Percentiles rank a stretch among this genome's conserved stretches.
phyloP scores from a whole-genome alignment of 2,888 invertebrate genomes.

The Tenodera sinensis region DNA sequence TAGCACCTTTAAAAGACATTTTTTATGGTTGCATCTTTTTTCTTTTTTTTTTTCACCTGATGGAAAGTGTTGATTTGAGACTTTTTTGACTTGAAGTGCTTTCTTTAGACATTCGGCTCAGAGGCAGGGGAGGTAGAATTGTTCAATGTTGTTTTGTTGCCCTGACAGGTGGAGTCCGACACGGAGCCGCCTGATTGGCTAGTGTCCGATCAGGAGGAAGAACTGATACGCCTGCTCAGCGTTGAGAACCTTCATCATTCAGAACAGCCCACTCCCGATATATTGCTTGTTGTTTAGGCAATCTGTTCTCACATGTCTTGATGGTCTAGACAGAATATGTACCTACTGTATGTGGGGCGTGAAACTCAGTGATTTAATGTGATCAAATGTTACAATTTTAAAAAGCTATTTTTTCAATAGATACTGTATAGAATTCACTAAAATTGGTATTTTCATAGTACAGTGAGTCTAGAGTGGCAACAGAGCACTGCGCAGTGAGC shows the following conservation, averaged over 20 bases:
- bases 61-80: neutral
- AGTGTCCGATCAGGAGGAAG: conserved; percentile 76
- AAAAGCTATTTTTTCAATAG: no score
- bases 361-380: no score
- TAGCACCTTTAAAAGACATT: neutral
- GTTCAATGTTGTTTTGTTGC: conserved; percentile 28
- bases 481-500: no score
- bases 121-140: neutral
- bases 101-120: neutral
- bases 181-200: conserved; percentile 59
- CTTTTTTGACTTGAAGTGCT: no score
- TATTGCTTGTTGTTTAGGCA: conserved; percentile 29
- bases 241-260: conserved; percentile 42
- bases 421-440: no score
- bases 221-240: conserved; percentile 68
- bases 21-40: neutral
- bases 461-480: no score
- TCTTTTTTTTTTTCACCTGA: neutral
- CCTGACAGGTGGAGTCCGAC: conserved; percentile 54
- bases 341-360: no score
- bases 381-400: no score
- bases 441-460: no score
- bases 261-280: conserved; percentile 30
- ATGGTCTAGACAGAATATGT: neutral
- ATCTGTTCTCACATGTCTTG: neutral